Base-by-base conservation (phyloP, 2,797 vertebrate genomes). In the Picus viridis region DNA sequence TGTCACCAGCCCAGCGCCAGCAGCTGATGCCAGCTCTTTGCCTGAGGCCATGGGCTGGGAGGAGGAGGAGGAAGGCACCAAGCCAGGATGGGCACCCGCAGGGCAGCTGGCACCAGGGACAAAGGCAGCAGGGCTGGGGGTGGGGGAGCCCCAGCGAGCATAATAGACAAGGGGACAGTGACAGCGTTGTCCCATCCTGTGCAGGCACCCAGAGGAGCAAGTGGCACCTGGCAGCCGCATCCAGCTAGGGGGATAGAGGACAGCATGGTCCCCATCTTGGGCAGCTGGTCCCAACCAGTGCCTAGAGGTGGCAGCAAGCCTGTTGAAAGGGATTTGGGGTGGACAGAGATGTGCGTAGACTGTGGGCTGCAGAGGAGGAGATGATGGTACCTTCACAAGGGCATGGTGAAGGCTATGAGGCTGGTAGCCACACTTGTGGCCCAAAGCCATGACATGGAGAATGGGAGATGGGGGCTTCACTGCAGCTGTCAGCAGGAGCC, bases 11-110 rank as follows among this genome's bases (percentile, higher is more conserved):
- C 67, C 81, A 41, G 85, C 75, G 65, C 75, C 3, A 7, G 72
- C 78, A 96, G 95, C 92, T 84, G 93, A 92, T 95, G 89, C 88
- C 90, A 93, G 83, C 88, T 94, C 81, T 92, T 79, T 89, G 95
- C 67, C 90, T 85, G 83, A 87, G 93, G 92, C 89, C 47, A 41
- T 0, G 72, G 59, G 41, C 41, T 45, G 78, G 89, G 70, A 61
- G 61, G 29, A 74, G 68, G 47, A 72, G 68, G 89, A 75, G 69
- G 64, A 67, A 75, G 90, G 83, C 91, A 74, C 36, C 3, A 51
- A 89, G 87, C 91, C 87, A 94, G 84, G 58, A 77, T 57, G 19
- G 63, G 62, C 1, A 1, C 72, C 77, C 18, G 24, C 5, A 2
- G 84, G 71, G 87, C 89, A 95, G 83, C 90, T 94, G 91, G 77